A percentile compares a stretch with the other conserved stretches of the same genome.
Conservation (phyloP, 2,113 vertebrate genomes). For the Ammospiza caudacuta region DNA sequence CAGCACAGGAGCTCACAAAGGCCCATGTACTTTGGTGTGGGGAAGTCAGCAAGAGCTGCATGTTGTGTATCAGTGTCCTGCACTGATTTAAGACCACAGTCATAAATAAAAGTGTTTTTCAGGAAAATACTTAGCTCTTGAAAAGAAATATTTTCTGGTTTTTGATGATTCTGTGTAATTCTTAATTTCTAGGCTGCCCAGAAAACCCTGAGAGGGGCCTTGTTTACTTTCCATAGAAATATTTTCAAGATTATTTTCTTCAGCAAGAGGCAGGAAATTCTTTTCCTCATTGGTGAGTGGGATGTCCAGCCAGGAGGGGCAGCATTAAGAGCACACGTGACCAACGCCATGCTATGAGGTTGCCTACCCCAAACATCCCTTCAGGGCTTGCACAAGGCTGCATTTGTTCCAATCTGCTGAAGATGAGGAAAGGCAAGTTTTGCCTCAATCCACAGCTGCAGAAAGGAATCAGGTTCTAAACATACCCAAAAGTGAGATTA, state of each 20-base stretch:
- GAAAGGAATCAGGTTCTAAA: not conserved
- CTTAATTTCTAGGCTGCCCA: not conserved
- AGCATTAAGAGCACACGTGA: not conserved
- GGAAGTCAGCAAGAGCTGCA: not conserved
- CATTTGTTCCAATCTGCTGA: not conserved
- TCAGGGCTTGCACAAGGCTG: not conserved
- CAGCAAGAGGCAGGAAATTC: not conserved
- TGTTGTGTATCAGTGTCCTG: not conserved
- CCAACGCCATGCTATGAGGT: fast-evolving
- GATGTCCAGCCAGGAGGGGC: not conserved
- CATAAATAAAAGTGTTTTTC: not conserved
- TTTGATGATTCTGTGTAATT: not conserved
- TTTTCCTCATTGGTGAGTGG: not conserved
- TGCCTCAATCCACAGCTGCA: not conserved
- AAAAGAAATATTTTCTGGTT: not conserved
- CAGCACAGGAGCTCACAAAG: not conserved
- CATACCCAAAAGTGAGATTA: fast-evolving
- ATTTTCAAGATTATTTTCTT: not conserved
- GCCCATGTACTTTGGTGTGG: fast-evolving
- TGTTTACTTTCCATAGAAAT: not conserved
- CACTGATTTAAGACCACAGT: not conserved
- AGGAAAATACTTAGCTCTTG: not conserved
- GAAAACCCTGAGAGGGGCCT: not conserved
- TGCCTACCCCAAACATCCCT: not conserved
- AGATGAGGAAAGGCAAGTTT: not conserved